Evolutionary conservation across 1,140 invertebrate species (phyloP).

Genomic region (Drosophila melanogaster): Release_6_plus_ISO1_MT NC_004354.4:13203001-13203500

Average conservation of each 20-base stretch:
- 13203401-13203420: not conserved
- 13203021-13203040: constrained; percentile 44
- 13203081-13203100: constrained; percentile 1
- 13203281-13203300: not conserved
- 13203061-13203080: not conserved
- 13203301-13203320: constrained; percentile 38
- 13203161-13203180: constrained; percentile 1
- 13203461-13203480: too few relatives aligned
- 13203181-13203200: not conserved
- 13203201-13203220: too few relatives aligned
- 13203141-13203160: constrained; percentile 2
- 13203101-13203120: constrained; percentile 9
- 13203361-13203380: constrained; percentile 8
- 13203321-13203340: constrained; percentile 33
- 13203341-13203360: constrained; percentile 45
- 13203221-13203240: not conserved
- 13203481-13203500: too few relatives aligned
- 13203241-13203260: constrained; percentile 18
- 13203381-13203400: constrained; percentile 3
- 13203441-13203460: too few relatives aligned
- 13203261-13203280: not conserved
- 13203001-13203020: constrained; percentile 10
- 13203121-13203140: constrained; percentile 4
- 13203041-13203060: constrained; percentile 40
- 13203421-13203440: too few relatives aligned